phyloP scores from a whole-genome alignment of 1,140 invertebrate species.

The Ceratosolen fusciceps region DNA sequence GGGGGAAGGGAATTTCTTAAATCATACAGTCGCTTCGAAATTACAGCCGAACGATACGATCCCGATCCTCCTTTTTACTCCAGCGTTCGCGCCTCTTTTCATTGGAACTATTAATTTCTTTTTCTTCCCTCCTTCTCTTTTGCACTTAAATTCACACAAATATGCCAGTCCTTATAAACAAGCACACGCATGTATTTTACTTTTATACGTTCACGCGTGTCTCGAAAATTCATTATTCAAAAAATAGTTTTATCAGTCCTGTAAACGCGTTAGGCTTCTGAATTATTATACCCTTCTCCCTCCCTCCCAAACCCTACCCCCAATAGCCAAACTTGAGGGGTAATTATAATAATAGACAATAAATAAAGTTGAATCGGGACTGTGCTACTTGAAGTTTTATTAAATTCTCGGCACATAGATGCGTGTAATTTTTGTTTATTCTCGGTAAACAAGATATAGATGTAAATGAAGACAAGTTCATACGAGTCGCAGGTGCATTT shows the following conservation, averaged over 20 bases:
- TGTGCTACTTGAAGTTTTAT: constrained; percentile 22
- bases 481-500: background rate
- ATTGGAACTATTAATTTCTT: constrained; percentile 41
- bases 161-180: background rate
- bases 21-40: constrained; percentile 38
- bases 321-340: too few species aligned
- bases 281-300: constrained; percentile 25
- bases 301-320: too few species aligned
- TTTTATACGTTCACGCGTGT: background rate
- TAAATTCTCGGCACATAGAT: constrained; percentile 1
- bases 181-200: background rate
- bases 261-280: constrained; percentile 20
- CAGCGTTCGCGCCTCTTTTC: constrained; percentile 49
- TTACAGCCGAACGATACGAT: constrained; percentile 23
- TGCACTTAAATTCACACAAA: background rate
- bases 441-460: background rate
- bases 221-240: constrained; percentile 21
- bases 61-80: constrained; percentile 47
- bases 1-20: constrained; percentile 32
- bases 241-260: constrained; percentile 33
- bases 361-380: constrained; percentile 20
- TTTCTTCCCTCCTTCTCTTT: constrained; percentile 36
- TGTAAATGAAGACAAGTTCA: background rate
- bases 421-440: background rate
- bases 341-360: background rate